These are phyloP conservation scores for Drosophila ustulata DNA, from an alignment of 2,888 invertebrate species.

Conservation along the genomic window DNA sequence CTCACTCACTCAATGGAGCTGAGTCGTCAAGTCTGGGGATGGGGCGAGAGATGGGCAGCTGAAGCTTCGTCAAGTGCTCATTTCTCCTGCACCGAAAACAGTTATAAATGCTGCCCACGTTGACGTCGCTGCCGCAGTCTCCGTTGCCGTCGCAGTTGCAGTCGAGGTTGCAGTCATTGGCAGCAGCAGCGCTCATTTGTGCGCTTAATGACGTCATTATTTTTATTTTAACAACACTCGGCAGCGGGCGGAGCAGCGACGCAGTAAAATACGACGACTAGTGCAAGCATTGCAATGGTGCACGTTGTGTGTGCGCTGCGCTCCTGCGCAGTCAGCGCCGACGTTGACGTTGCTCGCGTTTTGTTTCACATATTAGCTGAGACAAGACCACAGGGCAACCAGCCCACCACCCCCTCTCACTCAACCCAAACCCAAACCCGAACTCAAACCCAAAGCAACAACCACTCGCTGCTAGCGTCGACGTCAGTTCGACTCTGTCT, in stretches of 20 bases:
- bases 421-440: constrained; percentile 12
- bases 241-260: constrained; percentile 55
- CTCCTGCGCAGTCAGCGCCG: constrained; percentile 76
- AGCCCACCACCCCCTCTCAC: constrained; percentile 39
- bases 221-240: constrained; percentile 79
- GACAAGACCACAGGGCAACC: constrained; percentile 62
- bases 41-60: constrained; percentile 19
- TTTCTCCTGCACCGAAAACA: constrained; percentile 76
- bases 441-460: constrained; percentile 14
- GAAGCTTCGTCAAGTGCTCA: constrained; percentile 76
- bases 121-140: constrained; percentile 25
- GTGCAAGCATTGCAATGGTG: constrained; percentile 60
- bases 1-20: constrained; percentile 20
- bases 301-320: constrained; percentile 68
- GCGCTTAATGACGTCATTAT: constrained; percentile 80
- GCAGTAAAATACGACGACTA: constrained; percentile 67
- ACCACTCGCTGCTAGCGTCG: constrained; percentile 65
- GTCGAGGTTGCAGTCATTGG: constrained; percentile 24
- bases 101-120: constrained; percentile 71
- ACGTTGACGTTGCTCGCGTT: constrained; percentile 61
- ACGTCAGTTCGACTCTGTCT: constrained; percentile 61
- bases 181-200: constrained; percentile 77
- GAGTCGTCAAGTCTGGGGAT: constrained; percentile 46
- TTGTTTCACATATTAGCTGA: constrained; percentile 68
- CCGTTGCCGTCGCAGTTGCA: constrained; percentile 25